These are phyloP conservation scores for Paracentrotus lividus DNA, from an alignment of 53 echinoderm and acorn worm genomes.

Conservation along the genomic window DNA sequence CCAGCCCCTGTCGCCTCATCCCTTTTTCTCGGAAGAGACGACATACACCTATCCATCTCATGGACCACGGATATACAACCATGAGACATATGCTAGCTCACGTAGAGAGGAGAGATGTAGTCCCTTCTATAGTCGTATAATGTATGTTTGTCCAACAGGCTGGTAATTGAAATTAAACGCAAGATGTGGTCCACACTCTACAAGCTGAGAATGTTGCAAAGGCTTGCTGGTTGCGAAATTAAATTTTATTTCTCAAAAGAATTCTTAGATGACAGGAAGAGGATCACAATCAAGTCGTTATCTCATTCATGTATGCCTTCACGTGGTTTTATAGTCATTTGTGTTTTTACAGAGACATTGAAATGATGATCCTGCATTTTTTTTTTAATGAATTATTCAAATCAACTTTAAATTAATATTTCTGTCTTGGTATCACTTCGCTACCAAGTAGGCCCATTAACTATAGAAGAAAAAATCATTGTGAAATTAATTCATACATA, in stretches of 20 bases:
- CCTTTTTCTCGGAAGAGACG: background rate
- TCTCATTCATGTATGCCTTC: too few relatives aligned
- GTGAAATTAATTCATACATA: too few relatives aligned
- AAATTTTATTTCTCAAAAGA: background rate
- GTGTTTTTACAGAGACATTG: too few relatives aligned
- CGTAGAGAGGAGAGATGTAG: background rate
- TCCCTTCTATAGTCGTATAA: conserved; percentile 21
- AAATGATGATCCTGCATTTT: too few relatives aligned
- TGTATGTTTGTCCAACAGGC: conserved; percentile 35
- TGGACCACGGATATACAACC: background rate
- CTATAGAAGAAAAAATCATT: too few relatives aligned
- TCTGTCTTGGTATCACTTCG: too few relatives aligned
- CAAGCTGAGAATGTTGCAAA: background rate
- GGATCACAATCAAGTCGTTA: background rate
- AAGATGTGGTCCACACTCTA: conserved; percentile 13
- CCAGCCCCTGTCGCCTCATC: background rate
- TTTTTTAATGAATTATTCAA: too few relatives aligned
- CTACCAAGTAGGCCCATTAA: too few relatives aligned
- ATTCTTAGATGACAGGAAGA: background rate
- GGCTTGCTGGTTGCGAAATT: conserved; percentile 19
- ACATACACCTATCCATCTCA: background rate
- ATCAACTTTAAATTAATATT: too few relatives aligned
- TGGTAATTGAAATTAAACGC: conserved; percentile 2
- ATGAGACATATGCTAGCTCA: conserved; percentile 38
- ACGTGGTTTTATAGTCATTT: too few relatives aligned